Evolutionary conservation across 2,797 vertebrate species (phyloP).

Genomic region (Garrulus glandarius): DNA sequence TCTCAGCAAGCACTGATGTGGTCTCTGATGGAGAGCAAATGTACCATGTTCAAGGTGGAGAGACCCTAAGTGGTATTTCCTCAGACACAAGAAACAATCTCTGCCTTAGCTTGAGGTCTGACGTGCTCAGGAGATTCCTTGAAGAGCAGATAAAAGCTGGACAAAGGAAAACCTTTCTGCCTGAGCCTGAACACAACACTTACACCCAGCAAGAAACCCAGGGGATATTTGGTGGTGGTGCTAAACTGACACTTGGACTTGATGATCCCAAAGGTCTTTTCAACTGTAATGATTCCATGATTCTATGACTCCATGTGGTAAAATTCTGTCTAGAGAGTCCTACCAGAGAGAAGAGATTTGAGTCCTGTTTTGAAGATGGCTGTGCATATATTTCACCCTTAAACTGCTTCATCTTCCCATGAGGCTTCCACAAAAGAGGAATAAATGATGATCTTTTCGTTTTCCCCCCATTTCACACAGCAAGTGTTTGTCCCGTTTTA

Average conservation of each 20-base stretch:
- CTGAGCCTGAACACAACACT: background rate
- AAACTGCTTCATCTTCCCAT: background rate
- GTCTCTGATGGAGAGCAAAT: background rate
- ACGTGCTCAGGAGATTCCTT: background rate
- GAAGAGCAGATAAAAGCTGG: background rate
- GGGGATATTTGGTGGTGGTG: background rate
- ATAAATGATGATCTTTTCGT: background rate
- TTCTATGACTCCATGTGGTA: background rate
- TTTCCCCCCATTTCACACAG: rapidly evolving
- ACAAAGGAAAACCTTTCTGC: background rate
- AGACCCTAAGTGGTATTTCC: background rate
- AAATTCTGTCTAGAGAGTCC: background rate
- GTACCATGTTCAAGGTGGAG: background rate
- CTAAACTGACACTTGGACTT: background rate
- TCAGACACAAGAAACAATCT: background rate
- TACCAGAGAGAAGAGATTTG: background rate
- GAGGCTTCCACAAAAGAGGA: background rate
- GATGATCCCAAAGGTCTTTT: background rate
- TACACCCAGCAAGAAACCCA: background rate
- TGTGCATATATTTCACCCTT: background rate
- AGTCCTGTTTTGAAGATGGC: background rate
- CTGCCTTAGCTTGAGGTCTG: background rate
- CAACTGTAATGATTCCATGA: background rate
- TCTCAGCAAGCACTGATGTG: background rate
- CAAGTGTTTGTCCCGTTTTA: background rate